Conservation (phyloP, 2,797 vertebrate genomes). For the Apodemus agrarius region DNA sequence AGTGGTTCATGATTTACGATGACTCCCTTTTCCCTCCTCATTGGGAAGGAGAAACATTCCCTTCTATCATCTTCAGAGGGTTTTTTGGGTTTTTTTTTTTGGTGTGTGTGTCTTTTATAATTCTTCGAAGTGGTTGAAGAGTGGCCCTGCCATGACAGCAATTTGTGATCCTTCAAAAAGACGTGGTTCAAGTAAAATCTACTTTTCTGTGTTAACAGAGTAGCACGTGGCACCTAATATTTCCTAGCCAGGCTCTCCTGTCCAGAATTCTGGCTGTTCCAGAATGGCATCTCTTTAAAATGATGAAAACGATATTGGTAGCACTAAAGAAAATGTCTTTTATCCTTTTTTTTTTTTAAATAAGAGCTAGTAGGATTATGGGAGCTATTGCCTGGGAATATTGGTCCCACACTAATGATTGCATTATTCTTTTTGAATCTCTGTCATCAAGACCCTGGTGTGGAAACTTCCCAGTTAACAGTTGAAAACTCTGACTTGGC, state of each 20-base stretch:
- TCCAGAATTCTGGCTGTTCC: neutral
- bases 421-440: neutral
- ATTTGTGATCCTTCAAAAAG: constrained; percentile 62
- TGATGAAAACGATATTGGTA: constrained; percentile 8
- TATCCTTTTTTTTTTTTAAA: neutral
- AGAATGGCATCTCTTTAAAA: constrained; percentile 58
- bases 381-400: neutral
- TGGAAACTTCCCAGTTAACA: constrained; percentile 5
- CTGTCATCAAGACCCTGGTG: neutral
- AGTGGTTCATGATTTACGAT: constrained; percentile 30
- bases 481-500: neutral
- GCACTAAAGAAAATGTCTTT: constrained; percentile 40
- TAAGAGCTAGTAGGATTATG: neutral
- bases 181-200: constrained; percentile 40
- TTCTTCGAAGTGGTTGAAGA: constrained; percentile 58
- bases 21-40: constrained; percentile 27
- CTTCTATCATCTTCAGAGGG: constrained; percentile 62
- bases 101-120: constrained; percentile 53
- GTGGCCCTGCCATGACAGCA: constrained; percentile 26
- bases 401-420: neutral
- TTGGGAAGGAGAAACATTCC: constrained; percentile 31
- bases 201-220: constrained; percentile 54
- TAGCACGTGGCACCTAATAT: neutral
- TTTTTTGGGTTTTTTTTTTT: neutral
- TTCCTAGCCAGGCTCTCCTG: neutral